Evolutionary conservation across 2,113 vertebrate species (phyloP), one percentile per base, ranked within the genome.

Genomic region (Nothocercus nigrocapillus): DNA sequence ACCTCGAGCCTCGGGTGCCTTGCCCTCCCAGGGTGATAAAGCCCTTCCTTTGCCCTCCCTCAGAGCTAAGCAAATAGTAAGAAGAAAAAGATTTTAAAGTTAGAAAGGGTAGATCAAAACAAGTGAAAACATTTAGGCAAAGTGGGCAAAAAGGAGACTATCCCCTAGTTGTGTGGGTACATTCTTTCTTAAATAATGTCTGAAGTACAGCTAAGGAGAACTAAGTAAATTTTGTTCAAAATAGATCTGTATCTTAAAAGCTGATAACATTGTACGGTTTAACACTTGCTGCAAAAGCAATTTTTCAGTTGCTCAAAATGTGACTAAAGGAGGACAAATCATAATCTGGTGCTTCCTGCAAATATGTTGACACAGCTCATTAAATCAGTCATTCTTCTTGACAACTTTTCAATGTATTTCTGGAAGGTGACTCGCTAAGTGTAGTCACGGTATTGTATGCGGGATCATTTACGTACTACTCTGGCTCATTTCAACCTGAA

Each of bases 341-440:
- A 94, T 87, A 92, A 94, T 84, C 87, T 34, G 40, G 36, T 91
- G 63, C 89, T 94, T 91, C 82, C 91, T 89, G 49, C 47, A 82
- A 96, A 94, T 85, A 83, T 88, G 61, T 95, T 93, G 90, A 95
- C 89, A 95, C 51, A 68, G 81, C 90, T 96, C 86, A 93, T 96
- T 95, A 92, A 92, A 92, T 95, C 83, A 92, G 61, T 92, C 94
- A 84, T 75, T 93, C 76, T 78, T 92, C 56, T 64, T 89, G 93
- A 96, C 93, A 92, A 83, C 62, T 92, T 93, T 94, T 79, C 69
- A 81, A 84, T 94, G 70, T 44, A n/a, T 5, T 95, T 68, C 77
- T 90, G 58, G 80, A 80, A 92, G 6, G 11, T 87, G 90, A 87
- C 58, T 85, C 51, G 36, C 22, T 64, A 76, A 70, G 68, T 38